Evolutionary conservation across 2,888 invertebrate genomes (phyloP).

Genomic region (Leucoma salicis): DNA sequence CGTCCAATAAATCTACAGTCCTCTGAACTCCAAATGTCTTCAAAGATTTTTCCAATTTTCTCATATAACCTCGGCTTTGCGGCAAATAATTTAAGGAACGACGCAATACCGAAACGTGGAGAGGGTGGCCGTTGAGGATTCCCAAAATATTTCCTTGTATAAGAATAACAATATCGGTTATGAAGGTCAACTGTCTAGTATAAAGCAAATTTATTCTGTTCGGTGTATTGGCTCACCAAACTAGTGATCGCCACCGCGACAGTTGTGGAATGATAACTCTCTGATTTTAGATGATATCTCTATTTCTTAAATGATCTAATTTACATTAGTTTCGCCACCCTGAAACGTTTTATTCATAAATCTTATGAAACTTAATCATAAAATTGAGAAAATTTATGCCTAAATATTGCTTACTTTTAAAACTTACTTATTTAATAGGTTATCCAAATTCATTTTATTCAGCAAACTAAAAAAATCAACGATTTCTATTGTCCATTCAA

Average conservation of each 20-base stretch:
- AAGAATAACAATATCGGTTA: conserved; percentile 74
- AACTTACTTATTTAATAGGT: no score
- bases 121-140: conserved; percentile 52
- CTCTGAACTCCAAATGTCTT: conserved; percentile 37
- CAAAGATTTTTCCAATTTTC: conserved; percentile 54
- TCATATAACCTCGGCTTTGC: conserved; percentile 46
- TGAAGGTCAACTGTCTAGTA: conserved; percentile 76
- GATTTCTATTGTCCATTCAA: no score
- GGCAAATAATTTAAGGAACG: conserved; percentile 54
- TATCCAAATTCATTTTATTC: no score
- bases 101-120: conserved; percentile 45
- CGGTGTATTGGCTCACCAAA: conserved; percentile 78
- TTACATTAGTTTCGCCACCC: conserved; percentile 73
- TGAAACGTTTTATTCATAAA: conserved; percentile 82
- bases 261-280: conserved; percentile 78
- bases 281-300: conserved; percentile 72
- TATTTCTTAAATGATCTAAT: conserved; percentile 69
- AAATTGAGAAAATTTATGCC: conserved; percentile 69
- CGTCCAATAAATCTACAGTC: conserved; percentile 23
- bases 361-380: conserved; percentile 77
- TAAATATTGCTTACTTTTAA: conserved; percentile 54
- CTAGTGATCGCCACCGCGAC: conserved; percentile 76
- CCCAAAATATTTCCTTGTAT: conserved; percentile 66
- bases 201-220: conserved; percentile 81
- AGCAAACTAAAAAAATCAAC: no score